Evolutionary conservation across 2,888 invertebrate species (phyloP).

Genomic region (Crocallis elinguaria): DNA sequence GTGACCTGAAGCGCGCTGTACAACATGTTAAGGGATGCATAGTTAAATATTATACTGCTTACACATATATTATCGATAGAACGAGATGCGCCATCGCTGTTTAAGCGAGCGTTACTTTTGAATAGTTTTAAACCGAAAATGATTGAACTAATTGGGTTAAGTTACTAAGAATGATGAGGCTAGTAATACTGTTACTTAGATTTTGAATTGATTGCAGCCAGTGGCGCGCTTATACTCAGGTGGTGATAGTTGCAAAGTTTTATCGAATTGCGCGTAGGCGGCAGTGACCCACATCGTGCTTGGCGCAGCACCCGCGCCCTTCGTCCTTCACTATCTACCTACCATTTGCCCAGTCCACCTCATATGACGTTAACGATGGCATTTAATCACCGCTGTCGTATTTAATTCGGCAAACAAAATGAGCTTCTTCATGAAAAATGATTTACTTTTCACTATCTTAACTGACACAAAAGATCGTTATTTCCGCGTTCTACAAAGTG

Average conservation of each 20-base stretch:
- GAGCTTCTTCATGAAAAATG: not conserved
- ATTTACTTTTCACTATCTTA: not conserved
- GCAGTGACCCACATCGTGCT: conserved; percentile 79
- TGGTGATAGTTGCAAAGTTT: conserved; percentile 71
- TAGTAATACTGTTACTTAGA: conserved; percentile 2
- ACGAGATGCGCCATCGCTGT: conserved; percentile 1
- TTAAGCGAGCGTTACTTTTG: conserved; percentile 25
- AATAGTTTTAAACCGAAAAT: conserved; percentile 16
- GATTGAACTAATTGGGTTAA: not conserved
- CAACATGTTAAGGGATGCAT: conserved; percentile 9
- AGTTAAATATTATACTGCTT: not conserved
- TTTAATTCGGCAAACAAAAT: conserved; percentile 10
- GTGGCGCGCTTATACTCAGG: conserved; percentile 42
- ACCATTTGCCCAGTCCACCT: conserved; percentile 24
- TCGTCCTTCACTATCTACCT: conserved; percentile 57
- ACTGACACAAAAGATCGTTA: not conserved
- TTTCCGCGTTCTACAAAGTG: not conserved
- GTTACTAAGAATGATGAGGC: not conserved
- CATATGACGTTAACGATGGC: conserved; percentile 26
- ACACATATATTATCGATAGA: not conserved
- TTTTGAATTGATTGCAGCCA: conserved; percentile 32
- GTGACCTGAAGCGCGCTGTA: conserved; percentile 26
- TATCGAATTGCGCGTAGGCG: conserved; percentile 81
- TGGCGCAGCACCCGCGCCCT: conserved; percentile 68
- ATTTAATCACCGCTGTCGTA: conserved; percentile 26